These are phyloP conservation scores for Chloroceryle inda DNA, from an alignment of 2,797 vertebrate species.

Conservation along the genomic window DNA sequence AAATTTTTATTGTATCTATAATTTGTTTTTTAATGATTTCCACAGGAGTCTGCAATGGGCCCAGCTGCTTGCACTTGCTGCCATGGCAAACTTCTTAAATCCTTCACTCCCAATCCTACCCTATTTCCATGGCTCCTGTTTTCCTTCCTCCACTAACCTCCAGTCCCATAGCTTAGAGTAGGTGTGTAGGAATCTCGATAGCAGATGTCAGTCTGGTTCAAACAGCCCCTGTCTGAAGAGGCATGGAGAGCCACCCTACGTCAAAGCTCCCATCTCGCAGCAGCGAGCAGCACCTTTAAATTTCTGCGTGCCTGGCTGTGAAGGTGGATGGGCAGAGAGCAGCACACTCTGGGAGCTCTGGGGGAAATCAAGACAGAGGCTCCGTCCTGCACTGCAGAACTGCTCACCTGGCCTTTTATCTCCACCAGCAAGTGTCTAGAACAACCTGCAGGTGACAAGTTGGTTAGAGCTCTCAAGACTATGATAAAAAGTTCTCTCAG, in stretches of 20 bases:
- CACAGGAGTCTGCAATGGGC: neutral
- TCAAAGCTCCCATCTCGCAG: neutral
- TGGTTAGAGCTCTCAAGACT: neutral
- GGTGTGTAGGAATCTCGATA: neutral
- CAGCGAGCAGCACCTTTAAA: accelerated
- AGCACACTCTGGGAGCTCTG: neutral
- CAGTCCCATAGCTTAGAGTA: neutral
- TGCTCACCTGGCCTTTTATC: neutral
- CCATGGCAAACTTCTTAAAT: neutral
- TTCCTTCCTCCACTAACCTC: neutral
- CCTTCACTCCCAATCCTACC: neutral
- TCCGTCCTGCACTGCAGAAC: neutral
- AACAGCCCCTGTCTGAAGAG: neutral
- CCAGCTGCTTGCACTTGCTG: neutral
- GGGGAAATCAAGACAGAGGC: neutral
- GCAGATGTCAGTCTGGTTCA: neutral
- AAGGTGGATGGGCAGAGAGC: neutral
- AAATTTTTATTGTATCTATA: neutral
- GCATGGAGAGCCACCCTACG: neutral
- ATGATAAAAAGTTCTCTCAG: neutral
- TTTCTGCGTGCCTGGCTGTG: neutral
- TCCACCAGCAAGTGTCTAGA: neutral
- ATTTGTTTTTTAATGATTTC: neutral
- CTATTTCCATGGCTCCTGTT: neutral
- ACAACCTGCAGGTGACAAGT: neutral